A percentile compares a stretch with the other conserved stretches of the same genome.
These are phyloP conservation scores for Drosophila rubida DNA, from an alignment of 2,888 invertebrate species.

Conservation along the genomic window DNA sequence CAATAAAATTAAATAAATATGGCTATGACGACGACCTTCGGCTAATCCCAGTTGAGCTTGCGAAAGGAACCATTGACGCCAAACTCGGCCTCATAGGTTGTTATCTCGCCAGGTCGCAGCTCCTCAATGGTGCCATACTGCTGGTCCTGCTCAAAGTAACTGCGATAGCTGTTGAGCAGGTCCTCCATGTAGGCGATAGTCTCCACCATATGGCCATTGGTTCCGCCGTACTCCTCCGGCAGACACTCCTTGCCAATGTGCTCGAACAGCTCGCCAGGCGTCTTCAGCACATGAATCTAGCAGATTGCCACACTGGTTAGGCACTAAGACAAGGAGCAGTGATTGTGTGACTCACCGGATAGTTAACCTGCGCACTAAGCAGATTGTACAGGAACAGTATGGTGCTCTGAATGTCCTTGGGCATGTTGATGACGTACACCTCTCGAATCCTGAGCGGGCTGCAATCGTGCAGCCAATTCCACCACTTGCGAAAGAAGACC, in stretches of 20 bases:
- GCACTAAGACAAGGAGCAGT: not conserved
- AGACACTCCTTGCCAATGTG: conserved; percentile 73
- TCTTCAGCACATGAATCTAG: conserved; percentile 68
- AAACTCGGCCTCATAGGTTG: conserved; percentile 77
- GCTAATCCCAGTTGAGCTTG: conserved; percentile 70
- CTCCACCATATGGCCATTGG: conserved; percentile 76
- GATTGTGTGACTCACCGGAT: conserved; percentile 58
- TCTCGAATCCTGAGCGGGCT: conserved; percentile 64
- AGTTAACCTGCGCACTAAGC: conserved; percentile 61
- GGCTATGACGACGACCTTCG: not conserved
- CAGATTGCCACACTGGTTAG: too few relatives aligned
- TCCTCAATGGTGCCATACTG: conserved; percentile 77
- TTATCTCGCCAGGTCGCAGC: conserved; percentile 65
- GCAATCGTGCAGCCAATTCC: conserved; percentile 73
- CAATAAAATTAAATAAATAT: conserved; percentile 5
- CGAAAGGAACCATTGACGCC: conserved; percentile 78
- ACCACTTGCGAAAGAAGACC: conserved; percentile 73
- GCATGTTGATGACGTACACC: conserved; percentile 74
- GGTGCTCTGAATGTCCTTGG: conserved; percentile 71
- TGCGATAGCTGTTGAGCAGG: conserved; percentile 71
- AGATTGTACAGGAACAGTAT: conserved; percentile 65
- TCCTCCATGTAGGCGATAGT: conserved; percentile 81
- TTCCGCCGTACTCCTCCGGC: conserved; percentile 80
- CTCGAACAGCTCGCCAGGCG: conserved; percentile 66
- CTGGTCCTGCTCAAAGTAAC: conserved; percentile 75